phyloP scores from a whole-genome alignment of 2,113 vertebrate genomes.

The Proteles cristata region DNA sequence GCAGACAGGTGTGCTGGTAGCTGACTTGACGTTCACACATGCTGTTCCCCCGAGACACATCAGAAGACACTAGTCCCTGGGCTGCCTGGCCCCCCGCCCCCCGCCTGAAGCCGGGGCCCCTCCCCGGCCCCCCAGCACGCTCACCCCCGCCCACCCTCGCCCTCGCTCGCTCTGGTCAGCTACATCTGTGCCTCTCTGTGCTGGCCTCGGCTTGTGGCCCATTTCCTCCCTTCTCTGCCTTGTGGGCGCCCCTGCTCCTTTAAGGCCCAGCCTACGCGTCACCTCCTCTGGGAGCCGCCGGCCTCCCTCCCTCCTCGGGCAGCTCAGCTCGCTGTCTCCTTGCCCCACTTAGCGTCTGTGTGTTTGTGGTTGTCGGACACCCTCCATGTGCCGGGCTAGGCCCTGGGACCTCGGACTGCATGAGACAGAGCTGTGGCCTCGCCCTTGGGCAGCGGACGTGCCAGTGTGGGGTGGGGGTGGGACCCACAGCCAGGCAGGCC shows the following conservation, averaged over 20 bases:
- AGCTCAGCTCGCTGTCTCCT: too few species aligned
- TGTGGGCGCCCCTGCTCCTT: background rate
- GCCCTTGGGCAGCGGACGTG: background rate
- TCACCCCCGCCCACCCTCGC: accelerated
- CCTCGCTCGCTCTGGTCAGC: background rate
- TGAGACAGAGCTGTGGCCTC: background rate
- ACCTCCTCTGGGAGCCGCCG: background rate
- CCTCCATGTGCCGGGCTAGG: background rate
- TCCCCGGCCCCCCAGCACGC: accelerated
- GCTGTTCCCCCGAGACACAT: background rate
- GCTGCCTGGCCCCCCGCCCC: accelerated
- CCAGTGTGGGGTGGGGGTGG: accelerated
- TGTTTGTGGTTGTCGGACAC: accelerated
- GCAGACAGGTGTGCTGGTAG: background rate
- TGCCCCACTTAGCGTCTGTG: too few species aligned
- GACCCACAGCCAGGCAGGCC: background rate
- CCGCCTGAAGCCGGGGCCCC: background rate
- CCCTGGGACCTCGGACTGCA: background rate
- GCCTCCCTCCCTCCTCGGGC: background rate
- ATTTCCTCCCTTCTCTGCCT: background rate
- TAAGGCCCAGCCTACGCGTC: background rate
- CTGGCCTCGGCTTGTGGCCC: background rate
- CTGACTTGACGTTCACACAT: background rate
- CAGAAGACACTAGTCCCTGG: accelerated
- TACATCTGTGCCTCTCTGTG: background rate